Evolutionary conservation across 2,888 invertebrate species (phyloP).

Genomic region (Chydorus sphaericus): DNA sequence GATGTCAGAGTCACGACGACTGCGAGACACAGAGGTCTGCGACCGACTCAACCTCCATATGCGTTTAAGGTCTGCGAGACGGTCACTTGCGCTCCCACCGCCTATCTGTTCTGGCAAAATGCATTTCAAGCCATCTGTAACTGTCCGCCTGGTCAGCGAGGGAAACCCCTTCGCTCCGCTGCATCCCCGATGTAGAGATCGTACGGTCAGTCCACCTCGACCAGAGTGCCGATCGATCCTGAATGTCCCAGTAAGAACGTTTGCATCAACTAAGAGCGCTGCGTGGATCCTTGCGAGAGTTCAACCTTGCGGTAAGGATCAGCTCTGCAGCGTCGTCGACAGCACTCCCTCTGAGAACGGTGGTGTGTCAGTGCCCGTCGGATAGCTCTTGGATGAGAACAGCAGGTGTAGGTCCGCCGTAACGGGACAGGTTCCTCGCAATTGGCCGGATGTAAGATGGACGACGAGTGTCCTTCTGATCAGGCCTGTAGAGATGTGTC

Average conservation of each 20-base stretch:
- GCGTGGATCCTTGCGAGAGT: constrained; percentile 63
- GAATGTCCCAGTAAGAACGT: constrained; percentile 64
- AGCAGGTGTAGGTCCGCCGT: constrained; percentile 46
- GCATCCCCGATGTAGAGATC: neutral
- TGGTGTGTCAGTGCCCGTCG: constrained; percentile 72
- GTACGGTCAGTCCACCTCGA: constrained; percentile 23
- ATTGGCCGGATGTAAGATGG: constrained; percentile 48
- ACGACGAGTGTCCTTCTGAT: constrained; percentile 62
- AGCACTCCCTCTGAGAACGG: constrained; percentile 63
- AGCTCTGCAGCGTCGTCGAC: constrained; percentile 54
- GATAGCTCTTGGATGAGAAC: constrained; percentile 57
- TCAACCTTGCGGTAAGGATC: constrained; percentile 59
- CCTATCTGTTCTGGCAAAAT: constrained; percentile 53
- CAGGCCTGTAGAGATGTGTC: constrained; percentile 61
- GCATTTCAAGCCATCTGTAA: constrained; percentile 66
- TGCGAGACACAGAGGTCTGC: constrained; percentile 73
- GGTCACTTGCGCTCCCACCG: constrained; percentile 62
- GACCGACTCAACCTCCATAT: constrained; percentile 68
- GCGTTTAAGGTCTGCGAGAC: constrained; percentile 68
- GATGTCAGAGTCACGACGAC: constrained; percentile 78
- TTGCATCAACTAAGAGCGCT: constrained; percentile 60
- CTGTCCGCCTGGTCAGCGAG: constrained; percentile 56
- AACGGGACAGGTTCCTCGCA: constrained; percentile 39
- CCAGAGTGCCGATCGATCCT: constrained; percentile 52
- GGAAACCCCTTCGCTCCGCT: too few relatives aligned